Conservation (phyloP, 2,888 invertebrate genomes). For the Hemistola chrysoprasaria region DNA sequence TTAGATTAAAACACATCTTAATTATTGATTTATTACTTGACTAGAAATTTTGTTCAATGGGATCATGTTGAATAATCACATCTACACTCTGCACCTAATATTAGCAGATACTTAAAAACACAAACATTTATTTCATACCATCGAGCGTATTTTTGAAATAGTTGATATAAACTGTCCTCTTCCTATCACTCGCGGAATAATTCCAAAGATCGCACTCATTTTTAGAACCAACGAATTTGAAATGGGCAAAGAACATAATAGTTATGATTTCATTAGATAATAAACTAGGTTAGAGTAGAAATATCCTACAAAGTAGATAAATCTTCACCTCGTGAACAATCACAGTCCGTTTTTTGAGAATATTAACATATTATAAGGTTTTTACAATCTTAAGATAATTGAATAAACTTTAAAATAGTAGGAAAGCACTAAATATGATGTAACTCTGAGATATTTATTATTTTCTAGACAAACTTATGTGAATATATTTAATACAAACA, state of each 20-base stretch:
- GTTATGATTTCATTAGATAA: conserved; percentile 1
- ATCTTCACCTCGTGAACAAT: conserved; percentile 15
- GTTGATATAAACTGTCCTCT: conserved; percentile 48
- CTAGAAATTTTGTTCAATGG: too few species aligned
- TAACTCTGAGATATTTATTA: too few species aligned
- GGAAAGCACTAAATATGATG: too few species aligned
- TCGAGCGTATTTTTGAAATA: conserved; percentile 54
- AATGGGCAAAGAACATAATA: background rate
- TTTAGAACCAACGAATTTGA: conserved; percentile 13
- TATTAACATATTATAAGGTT: background rate
- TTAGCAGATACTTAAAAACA: too few species aligned
- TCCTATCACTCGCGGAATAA: conserved; percentile 49
- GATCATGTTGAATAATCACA: too few species aligned
- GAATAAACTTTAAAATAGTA: too few species aligned
- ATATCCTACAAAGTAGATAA: conserved; percentile 9
- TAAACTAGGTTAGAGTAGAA: background rate
- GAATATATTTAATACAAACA: too few species aligned
- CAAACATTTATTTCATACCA: conserved; percentile 47
- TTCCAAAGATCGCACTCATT: conserved; percentile 46
- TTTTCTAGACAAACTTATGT: too few species aligned
- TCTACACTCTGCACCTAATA: too few species aligned
- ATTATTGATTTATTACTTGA: too few species aligned
- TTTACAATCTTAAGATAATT: background rate
- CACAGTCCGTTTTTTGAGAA: conserved; percentile 8
- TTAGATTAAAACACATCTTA: too few species aligned